Evolutionary conservation across 2,113 vertebrate genomes (phyloP).

Genomic region (Nothoprocta pentlandii): DNA sequence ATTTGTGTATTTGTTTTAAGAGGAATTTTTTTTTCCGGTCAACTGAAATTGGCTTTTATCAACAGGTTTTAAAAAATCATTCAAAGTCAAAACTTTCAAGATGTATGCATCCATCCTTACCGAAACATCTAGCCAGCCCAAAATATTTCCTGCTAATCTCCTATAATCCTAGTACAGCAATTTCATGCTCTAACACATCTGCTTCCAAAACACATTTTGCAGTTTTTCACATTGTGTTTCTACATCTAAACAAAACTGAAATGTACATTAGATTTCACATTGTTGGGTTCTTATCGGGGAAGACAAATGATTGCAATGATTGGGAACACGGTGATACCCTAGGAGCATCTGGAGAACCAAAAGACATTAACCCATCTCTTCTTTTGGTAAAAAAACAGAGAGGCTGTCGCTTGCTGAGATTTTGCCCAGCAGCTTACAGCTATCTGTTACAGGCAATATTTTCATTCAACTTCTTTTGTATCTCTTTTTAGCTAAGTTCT

Average conservation of each 20-base stretch:
- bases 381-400: not conserved
- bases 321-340: not conserved
- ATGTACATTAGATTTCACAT: not conserved
- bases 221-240: not conserved
- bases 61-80: not conserved
- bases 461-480: not conserved
- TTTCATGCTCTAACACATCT: constrained; percentile 34
- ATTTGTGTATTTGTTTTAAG: not conserved
- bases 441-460: not conserved
- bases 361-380: not conserved
- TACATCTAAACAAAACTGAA: constrained; percentile 8
- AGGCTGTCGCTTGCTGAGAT: not conserved
- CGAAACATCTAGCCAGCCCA: not conserved
- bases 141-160: constrained; percentile 4
- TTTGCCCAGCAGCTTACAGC: not conserved
- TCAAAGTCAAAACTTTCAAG: not conserved
- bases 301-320: not conserved
- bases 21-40: not conserved
- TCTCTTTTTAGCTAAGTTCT: not conserved
- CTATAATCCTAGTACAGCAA: constrained; percentile 16
- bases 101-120: not conserved
- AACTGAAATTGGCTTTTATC: not conserved
- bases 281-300: not conserved
- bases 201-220: constrained; percentile 12
- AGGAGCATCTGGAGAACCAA: not conserved